Base-by-base conservation (phyloP, 1,140 invertebrate species). In the Psix sp. region DNA sequence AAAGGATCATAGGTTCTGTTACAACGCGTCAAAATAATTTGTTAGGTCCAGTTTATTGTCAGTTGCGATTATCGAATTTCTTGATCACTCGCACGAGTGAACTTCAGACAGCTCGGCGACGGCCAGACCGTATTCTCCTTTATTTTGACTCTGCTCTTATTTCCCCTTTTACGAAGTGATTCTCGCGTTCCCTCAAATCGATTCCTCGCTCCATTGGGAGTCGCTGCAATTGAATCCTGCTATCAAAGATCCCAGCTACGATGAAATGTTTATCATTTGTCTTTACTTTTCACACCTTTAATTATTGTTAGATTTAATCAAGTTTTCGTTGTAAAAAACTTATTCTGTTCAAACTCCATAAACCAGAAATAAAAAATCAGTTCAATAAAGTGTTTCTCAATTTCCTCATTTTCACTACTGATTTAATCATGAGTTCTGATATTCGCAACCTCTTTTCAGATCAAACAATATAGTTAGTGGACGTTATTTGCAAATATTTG, bases 81-180 rank as follows among this genome's bases (percentile, higher is more conserved):
- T 65, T 60, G 46, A 68, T 68, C 46, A 68, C 56, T 33, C 45
- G 65, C 52, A 65, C 52, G 60, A 65, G 35, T 45, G 35, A 51
- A 24, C 62, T 51, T 38, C 33, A 17, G 49, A 74, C 60, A 63
- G 15, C 3, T 45, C 42, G 45, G 24, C 10, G 43, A 49, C 36
- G 29, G 20, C 29, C 29, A 33, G 20, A 51, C 35, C 35, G 35
- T 62, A 49, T 29, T 67, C 59, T 59, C 65, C 54, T 65, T 70
- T 60, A 75, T 75, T 75, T 75, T 65, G 65, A 59, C 65, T 74
- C 42, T 16, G 24, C 57, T 68, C 46, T 67, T 74, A 68, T 68
- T 74, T 74, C 52, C 65, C 52, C 33, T 74, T 68, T 68, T 57
- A 68, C 63, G 38, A 48, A 62, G 17, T 40, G 70, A 62, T 63